A percentile compares a stretch with the other conserved stretches of the same genome.
Conservation (phyloP, 2,797 vertebrate species). For the Emydoidea blandingii region DNA sequence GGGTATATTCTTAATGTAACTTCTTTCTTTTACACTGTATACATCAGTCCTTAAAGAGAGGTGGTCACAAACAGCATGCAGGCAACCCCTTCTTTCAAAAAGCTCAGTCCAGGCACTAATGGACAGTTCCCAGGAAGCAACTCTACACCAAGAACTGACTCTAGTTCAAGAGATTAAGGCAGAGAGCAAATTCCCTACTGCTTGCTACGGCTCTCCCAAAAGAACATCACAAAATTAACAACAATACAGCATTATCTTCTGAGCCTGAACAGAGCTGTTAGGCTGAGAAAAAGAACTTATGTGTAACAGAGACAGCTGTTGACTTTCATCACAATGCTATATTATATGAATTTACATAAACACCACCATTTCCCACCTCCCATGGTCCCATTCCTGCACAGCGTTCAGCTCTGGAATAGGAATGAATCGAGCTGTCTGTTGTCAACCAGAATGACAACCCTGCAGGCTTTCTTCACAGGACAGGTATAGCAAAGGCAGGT, state of each 20-base stretch:
- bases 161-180: background rate
- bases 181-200: background rate
- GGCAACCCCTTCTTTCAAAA: background rate
- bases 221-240: background rate
- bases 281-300: background rate
- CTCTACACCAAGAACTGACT: background rate
- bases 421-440: background rate
- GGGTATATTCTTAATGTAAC: background rate
- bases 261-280: background rate
- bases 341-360: background rate
- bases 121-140: background rate
- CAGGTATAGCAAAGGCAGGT: background rate
- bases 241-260: background rate
- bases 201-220: background rate
- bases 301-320: accelerated
- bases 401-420: background rate
- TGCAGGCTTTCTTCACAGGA: background rate
- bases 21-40: background rate
- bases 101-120: background rate
- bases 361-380: background rate
- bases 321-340: background rate
- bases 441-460: background rate
- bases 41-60: background rate
- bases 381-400: background rate
- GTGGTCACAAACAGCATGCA: background rate